Conservation (phyloP, 2,113 vertebrate species). For the Phalacrocorax aristotelis region DNA sequence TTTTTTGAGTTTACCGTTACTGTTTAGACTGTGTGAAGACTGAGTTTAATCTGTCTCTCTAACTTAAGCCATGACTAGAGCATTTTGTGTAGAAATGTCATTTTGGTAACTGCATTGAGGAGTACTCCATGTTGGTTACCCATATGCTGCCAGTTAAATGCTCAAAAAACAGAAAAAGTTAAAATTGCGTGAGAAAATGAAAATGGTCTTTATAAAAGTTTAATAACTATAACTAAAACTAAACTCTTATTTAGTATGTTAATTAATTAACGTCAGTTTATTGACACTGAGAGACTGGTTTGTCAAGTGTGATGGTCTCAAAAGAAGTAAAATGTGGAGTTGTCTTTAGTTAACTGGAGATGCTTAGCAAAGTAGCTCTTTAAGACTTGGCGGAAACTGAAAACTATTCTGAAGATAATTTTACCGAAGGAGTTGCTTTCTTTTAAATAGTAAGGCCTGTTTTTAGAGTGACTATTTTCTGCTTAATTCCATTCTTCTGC, state of each 20-base stretch:
- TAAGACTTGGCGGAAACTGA: not conserved
- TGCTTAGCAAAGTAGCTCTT: not conserved
- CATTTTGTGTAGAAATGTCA: not conserved
- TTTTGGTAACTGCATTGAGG: not conserved
- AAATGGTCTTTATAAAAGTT: not conserved
- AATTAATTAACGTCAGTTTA: not conserved
- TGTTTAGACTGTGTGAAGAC: not conserved
- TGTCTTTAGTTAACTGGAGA: not conserved
- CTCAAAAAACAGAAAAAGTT: not conserved
- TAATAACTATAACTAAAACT: not conserved
- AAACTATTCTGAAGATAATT: not conserved
- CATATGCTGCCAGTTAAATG: not conserved
- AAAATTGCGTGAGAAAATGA: not conserved
- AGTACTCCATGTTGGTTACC: not conserved
- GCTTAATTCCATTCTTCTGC: conserved; percentile 5
- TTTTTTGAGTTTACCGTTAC: not conserved
- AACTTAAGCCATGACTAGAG: not conserved
- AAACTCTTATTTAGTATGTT: not conserved
- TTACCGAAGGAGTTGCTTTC: not conserved
- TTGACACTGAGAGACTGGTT: not conserved
- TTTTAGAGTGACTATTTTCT: conserved; percentile 37
- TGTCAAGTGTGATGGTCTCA: not conserved
- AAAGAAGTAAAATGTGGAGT: not conserved
- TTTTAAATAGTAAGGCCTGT: conserved; percentile 7
- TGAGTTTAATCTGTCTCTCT: not conserved